phyloP scores from a whole-genome alignment of 92 coral and sea anemone genomes.

The Galaxea fascicularis region DNA sequence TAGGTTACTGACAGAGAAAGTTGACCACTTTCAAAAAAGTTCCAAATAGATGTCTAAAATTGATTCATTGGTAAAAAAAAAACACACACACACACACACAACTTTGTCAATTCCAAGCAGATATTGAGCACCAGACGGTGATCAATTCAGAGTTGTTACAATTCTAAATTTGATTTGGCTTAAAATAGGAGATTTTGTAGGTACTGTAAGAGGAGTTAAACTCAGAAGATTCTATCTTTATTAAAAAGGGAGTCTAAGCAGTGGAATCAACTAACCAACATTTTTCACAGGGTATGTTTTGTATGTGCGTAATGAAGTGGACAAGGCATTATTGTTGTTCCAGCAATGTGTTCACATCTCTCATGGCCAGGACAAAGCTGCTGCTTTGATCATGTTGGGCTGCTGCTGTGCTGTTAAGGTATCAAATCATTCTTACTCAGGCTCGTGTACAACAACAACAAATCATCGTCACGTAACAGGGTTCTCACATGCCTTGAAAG shows the following conservation, averaged over 20 bases:
- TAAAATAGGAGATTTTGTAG: background rate
- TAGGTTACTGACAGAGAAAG: no score
- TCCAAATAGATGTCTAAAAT: background rate
- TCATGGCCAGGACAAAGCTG: slow-evolving; percentile 51
- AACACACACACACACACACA: background rate
- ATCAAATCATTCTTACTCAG: background rate
- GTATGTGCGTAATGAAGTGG: slow-evolving; percentile 51
- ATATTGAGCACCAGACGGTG: no score
- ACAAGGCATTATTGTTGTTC: slow-evolving; percentile 53
- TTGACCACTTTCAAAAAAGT: background rate
- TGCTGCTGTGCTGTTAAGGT: slow-evolving; percentile 89
- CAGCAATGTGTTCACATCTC: slow-evolving; percentile 44
- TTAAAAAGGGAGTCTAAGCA: background rate
- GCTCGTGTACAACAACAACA: background rate
- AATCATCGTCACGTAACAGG: no score
- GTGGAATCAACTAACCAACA: background rate
- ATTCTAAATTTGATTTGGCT: no score
- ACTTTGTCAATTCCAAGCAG: background rate
- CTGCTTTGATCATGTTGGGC: slow-evolving; percentile 78
- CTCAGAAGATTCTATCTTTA: no score
- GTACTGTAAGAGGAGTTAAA: background rate
- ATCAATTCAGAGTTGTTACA: no score
- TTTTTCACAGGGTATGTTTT: slow-evolving; percentile 54
- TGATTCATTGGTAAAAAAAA: background rate
- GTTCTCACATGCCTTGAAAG: no score